Conservation (phyloP, 2,888 invertebrate species). For the Calameuta idolon region DNA sequence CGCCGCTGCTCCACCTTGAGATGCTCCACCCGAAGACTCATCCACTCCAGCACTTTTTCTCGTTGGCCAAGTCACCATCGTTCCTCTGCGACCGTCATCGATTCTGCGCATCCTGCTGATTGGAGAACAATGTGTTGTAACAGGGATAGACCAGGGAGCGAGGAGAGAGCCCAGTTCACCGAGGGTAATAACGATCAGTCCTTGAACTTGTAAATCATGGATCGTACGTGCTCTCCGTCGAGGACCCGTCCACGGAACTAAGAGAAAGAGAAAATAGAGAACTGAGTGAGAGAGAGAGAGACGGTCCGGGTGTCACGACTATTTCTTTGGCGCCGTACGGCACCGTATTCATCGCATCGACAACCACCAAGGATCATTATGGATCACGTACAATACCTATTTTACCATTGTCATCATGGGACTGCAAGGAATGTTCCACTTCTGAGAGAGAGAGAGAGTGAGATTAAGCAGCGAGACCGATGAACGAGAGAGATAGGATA, state of each 20-base stretch:
- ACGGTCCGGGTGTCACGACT: neutral
- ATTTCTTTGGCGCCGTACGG: neutral
- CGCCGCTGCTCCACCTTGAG: conserved; percentile 27
- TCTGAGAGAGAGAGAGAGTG: conserved; percentile 24
- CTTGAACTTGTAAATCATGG: neutral
- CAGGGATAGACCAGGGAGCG: neutral
- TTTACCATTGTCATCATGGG: neutral
- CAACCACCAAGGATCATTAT: neutral
- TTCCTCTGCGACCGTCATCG: conserved; percentile 10
- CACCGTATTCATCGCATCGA: neutral
- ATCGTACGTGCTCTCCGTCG: neutral
- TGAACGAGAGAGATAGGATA: conserved; percentile 12
- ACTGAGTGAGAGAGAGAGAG: neutral
- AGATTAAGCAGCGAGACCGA: neutral
- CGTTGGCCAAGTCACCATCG: conserved; percentile 23
- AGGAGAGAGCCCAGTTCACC: neutral
- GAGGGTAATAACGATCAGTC: neutral
- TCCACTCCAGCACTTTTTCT: conserved; percentile 24
- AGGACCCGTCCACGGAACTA: neutral
- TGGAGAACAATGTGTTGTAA: neutral
- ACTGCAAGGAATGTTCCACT: conserved; percentile 9
- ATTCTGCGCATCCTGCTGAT: neutral
- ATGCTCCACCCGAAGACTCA: neutral
- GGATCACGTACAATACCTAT: neutral
- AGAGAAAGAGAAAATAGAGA: neutral